Base-by-base conservation (phyloP, 2,797 vertebrate genomes). In the Acipenser transmontanus region DNA sequence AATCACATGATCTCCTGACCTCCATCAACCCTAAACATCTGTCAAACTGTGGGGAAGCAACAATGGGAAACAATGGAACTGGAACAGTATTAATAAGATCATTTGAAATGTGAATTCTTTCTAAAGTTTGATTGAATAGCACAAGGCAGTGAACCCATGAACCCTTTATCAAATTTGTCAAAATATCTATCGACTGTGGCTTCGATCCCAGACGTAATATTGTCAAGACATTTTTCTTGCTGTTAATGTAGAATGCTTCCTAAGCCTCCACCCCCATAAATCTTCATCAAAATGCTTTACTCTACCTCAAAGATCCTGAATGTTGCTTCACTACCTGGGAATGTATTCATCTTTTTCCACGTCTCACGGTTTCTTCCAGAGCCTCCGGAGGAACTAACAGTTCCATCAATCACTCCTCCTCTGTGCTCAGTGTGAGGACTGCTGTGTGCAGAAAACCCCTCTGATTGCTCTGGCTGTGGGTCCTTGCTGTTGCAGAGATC, bases 301-400 rank as follows among this genome's bases (percentile, higher is more conserved):
- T 12, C 62, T 84, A 92, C 96, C 93, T 97, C 94, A 54, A 97
- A 81, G 77, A 98, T 92, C 86, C 88, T 90, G 75, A 92, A 93
- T 65, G 87, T 79, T 59, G 93, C 89, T 59, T 70, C 76, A 60
- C 88, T 84, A 63, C 94, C 94, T 77, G 93, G 93, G 77, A 91
- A 97, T 57, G 68, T 60, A 20, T 73, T 61, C 0, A 52, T 72
- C 59, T 66, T 72, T 51, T 34, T 8, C 47, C 59, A 50, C 66
- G 51, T 17, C 49, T 66, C 68, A 75, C 70, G 64, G 68, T 61
- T 59, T 69, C 61, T 70, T 73, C 72, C 52, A 71, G 50, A 51
- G 14, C 4, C 49, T 67, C 49, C 14, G 7, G 6, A 47, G 9
- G 8, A 54, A 52, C 64, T 47, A 78, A 54, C 52, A 64, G 72